These are phyloP conservation scores for Mus spicilegus DNA, from an alignment of 2,113 vertebrate genomes.

Conservation along the genomic window DNA sequence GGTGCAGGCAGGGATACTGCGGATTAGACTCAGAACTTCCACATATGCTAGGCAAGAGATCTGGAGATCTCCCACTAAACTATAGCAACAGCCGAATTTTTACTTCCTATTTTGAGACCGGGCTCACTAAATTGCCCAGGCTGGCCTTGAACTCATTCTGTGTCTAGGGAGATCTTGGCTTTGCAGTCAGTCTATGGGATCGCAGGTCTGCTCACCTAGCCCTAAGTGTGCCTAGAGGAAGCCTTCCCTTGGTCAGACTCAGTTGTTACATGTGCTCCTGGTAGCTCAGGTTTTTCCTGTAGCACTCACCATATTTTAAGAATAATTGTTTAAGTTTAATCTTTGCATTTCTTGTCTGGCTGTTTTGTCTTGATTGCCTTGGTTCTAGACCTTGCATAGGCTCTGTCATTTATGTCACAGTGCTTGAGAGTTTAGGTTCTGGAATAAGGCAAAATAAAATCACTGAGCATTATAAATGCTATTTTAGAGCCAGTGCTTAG, in stretches of 20 bases:
- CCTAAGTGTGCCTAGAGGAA: constrained; percentile 8
- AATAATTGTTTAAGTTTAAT: not conserved
- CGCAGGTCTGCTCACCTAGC: not conserved
- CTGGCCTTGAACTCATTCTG: not conserved
- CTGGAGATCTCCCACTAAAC: not conserved
- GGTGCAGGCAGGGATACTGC: not conserved
- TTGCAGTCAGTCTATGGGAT: not conserved
- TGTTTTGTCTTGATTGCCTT: not conserved
- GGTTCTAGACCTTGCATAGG: not conserved
- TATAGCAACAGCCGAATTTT: not conserved
- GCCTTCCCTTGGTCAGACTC: not conserved
- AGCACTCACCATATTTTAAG: not conserved
- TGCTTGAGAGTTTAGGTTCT: not conserved
- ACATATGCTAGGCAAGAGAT: too few species aligned
- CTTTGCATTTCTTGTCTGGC: not conserved
- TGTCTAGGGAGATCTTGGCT: not conserved
- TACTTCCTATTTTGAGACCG: not conserved
- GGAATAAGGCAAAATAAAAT: not conserved
- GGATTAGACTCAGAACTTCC: not conserved
- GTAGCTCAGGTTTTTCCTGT: constrained; percentile 1
- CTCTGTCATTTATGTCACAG: not conserved
- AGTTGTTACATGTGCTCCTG: not conserved
- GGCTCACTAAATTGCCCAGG: not conserved
- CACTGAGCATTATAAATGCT: not conserved
- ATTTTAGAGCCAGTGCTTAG: not conserved